Percentiles rank a stretch among this genome's conserved stretches.
Conservation (phyloP, 2,113 vertebrate species). For the Motacilla alba region DNA sequence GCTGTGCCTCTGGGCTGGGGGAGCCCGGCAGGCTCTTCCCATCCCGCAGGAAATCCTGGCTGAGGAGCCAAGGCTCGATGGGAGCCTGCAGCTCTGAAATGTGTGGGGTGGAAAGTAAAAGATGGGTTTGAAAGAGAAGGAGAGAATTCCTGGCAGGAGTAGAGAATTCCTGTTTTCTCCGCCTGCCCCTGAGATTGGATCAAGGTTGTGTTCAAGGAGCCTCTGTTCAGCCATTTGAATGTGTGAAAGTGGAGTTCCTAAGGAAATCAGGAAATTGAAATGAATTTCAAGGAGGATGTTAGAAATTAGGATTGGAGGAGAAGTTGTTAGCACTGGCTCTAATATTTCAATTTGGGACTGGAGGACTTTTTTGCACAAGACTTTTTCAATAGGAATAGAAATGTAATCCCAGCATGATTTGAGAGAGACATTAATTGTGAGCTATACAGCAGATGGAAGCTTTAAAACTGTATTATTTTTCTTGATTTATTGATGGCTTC, state of each 20-base stretch:
- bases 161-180: neutral
- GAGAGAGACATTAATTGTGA: neutral
- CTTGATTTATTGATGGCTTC: neutral
- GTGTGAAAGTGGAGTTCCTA: neutral
- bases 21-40: neutral
- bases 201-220: neutral
- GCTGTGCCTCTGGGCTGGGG: too few relatives aligned
- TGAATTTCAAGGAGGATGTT: neutral
- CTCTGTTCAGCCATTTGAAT: neutral
- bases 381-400: neutral
- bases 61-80: rapidly evolving
- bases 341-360: neutral
- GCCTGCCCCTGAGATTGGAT: neutral
- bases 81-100: neutral
- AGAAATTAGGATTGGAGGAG: neutral
- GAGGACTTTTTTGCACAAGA: neutral
- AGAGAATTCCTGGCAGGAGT: neutral
- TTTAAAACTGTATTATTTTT: neutral
- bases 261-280: neutral
- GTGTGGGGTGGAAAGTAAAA: neutral
- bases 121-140: neutral
- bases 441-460: neutral
- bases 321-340: neutral
- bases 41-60: neutral
- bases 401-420: neutral